A percentile compares a stretch with the other conserved stretches of the same genome.
These are phyloP conservation scores for Zapus hudsonius DNA, from an alignment of 2,113 vertebrate species.

Conservation along the genomic window DNA sequence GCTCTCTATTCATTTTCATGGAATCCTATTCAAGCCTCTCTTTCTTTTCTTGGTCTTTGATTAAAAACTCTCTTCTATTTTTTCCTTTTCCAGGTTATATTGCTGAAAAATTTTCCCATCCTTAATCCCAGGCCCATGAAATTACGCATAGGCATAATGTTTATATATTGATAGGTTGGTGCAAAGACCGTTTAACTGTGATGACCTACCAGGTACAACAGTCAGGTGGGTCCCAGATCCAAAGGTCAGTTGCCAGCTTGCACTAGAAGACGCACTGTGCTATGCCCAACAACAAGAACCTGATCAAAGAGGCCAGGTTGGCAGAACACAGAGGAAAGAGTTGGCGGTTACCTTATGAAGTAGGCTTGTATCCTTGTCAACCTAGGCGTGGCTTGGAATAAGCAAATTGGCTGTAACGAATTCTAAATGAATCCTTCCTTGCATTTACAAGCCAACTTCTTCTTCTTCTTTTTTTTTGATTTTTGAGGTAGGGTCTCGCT, in stretches of 20 bases:
- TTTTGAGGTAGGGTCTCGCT: no score
- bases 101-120: neutral
- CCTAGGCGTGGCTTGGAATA: neutral
- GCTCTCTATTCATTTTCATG: constrained; percentile 15
- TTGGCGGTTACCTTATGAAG: neutral
- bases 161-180: neutral
- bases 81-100: neutral
- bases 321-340: neutral
- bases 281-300: constrained; percentile 62
- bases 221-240: constrained; percentile 67
- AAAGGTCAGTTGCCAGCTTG: constrained; percentile 56
- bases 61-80: constrained; percentile 17
- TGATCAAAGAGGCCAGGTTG: neutral
- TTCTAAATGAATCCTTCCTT: constrained; percentile 23
- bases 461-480: no score
- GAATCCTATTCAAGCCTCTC: neutral
- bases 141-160: neutral
- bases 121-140: neutral
- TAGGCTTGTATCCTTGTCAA: neutral
- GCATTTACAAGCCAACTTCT: constrained; percentile 5
- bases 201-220: constrained; percentile 72
- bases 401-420: neutral
- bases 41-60: constrained; percentile 24
- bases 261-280: constrained; percentile 60
- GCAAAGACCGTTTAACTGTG: neutral